phyloP scores from a whole-genome alignment of 2,113 vertebrate species.

The Pedionomus torquatus region DNA sequence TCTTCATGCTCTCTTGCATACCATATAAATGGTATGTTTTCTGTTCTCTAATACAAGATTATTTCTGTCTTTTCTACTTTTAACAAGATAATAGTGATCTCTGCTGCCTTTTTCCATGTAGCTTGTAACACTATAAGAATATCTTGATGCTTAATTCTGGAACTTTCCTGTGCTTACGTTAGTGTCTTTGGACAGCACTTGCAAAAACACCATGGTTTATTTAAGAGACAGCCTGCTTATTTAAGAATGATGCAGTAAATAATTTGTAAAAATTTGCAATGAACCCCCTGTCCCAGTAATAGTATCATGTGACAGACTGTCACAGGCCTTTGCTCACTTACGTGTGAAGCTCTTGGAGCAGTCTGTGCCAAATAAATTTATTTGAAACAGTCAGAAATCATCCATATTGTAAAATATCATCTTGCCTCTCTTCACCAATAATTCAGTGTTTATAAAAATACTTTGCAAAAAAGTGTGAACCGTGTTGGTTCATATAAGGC shows the following conservation, averaged over 20 bases:
- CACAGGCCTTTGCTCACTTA: neutral
- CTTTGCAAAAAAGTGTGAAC: neutral
- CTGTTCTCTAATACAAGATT: neutral
- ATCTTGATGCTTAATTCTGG: conserved; percentile 35
- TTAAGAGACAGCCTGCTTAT: neutral
- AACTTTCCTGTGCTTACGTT: neutral
- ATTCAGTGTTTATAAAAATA: neutral
- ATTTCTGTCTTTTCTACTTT: neutral
- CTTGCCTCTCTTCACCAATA: neutral
- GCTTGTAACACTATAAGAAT: neutral
- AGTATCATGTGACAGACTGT: neutral
- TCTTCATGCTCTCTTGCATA: neutral
- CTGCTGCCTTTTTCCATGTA: neutral
- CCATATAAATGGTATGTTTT: neutral
- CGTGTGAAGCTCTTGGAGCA: neutral
- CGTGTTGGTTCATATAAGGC: accelerated
- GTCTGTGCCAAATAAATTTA: conserved; percentile 39
- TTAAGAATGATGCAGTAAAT: conserved; percentile 44
- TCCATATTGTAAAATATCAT: neutral
- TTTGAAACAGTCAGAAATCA: conserved; percentile 12
- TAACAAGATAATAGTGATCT: neutral
- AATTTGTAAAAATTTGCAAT: neutral
- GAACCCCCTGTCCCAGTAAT: accelerated
- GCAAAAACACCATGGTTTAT: neutral
- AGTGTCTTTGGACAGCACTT: conserved; percentile 5